Percentiles rank a stretch among this genome's conserved stretches.
Evolutionary conservation across 2,888 invertebrate species (phyloP).

Genomic region (Macrophya annulata): DNA sequence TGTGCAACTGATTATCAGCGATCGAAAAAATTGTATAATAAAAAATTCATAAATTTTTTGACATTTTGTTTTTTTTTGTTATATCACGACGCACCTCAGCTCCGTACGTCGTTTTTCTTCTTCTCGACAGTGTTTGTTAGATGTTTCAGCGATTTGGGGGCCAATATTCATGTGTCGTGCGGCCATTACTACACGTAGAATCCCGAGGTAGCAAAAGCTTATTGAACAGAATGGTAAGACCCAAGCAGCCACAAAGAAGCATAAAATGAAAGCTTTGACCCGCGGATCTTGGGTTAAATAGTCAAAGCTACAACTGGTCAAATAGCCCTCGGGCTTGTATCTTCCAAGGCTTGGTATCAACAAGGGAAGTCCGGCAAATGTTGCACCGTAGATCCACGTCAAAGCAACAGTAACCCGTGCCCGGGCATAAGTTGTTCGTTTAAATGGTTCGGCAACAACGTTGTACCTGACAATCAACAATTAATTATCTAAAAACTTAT

Average conservation of each 20-base stretch:
- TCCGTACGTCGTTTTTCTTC: constrained; percentile 87
- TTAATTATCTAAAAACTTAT: not conserved
- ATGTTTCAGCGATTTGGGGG: constrained; percentile 80
- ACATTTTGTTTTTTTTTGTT: not conserved
- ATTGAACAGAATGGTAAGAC: constrained; percentile 87
- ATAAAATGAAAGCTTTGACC: constrained; percentile 86
- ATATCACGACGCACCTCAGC: constrained; percentile 71
- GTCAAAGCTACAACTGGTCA: constrained; percentile 93
- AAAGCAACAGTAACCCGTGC: constrained; percentile 84
- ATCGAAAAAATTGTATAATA: not conserved
- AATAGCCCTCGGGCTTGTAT: constrained; percentile 92
- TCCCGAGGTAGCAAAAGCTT: constrained; percentile 87
- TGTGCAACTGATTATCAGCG: constrained; percentile 63
- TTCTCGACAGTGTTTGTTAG: constrained; percentile 83
- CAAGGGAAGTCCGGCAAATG: constrained; percentile 87
- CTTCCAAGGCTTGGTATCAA: constrained; percentile 86
- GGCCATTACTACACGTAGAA: constrained; percentile 84
- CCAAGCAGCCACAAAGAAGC: constrained; percentile 90
- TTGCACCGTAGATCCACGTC: constrained; percentile 88
- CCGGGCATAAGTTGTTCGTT: constrained; percentile 84
- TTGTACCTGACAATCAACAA: constrained; percentile 82
- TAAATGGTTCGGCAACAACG: constrained; percentile 90
- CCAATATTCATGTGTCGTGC: constrained; percentile 79
- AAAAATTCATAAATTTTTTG: not conserved
- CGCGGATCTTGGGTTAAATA: constrained; percentile 86